Evolutionary conservation across 2,888 invertebrate genomes (phyloP).

Genomic region (Caradrina kadenii): DNA sequence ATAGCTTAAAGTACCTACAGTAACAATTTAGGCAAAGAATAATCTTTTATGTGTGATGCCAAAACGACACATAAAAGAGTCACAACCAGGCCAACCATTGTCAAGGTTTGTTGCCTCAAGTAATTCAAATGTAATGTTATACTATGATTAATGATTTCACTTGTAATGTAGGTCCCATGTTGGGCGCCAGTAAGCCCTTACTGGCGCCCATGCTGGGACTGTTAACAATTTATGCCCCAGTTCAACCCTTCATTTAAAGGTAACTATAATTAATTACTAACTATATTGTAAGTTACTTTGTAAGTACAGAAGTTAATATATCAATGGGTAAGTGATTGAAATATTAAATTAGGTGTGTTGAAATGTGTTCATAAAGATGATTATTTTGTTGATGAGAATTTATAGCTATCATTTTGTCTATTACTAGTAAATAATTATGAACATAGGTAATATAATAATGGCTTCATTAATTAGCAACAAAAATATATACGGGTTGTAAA

Average conservation of each 20-base stretch:
- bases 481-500: background rate
- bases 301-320: conserved; percentile 7
- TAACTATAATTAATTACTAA: conserved; percentile 32
- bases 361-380: background rate
- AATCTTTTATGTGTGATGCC: conserved; percentile 11
- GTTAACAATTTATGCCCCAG: conserved; percentile 28
- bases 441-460: too few relatives aligned
- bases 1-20: background rate
- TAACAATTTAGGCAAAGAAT: background rate
- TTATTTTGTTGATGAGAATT: background rate
- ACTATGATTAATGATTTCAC: conserved; percentile 48
- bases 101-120: conserved; percentile 29
- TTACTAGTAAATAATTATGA: too few relatives aligned
- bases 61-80: conserved; percentile 33
- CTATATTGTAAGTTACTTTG: conserved; percentile 11
- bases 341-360: background rate
- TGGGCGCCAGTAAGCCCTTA: conserved; percentile 49
- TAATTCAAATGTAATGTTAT: conserved; percentile 40
- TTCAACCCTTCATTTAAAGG: conserved; percentile 40
- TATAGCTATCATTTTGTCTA: too few relatives aligned
- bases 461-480: background rate
- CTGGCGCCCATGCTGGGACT: conserved; percentile 49
- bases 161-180: conserved; percentile 37
- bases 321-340: conserved; percentile 3
- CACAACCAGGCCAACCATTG: conserved; percentile 26